A percentile compares a stretch with the other conserved stretches of the same genome.
phyloP scores from a whole-genome alignment of 2,113 vertebrate species.

The Percopsis transmontana region DNA sequence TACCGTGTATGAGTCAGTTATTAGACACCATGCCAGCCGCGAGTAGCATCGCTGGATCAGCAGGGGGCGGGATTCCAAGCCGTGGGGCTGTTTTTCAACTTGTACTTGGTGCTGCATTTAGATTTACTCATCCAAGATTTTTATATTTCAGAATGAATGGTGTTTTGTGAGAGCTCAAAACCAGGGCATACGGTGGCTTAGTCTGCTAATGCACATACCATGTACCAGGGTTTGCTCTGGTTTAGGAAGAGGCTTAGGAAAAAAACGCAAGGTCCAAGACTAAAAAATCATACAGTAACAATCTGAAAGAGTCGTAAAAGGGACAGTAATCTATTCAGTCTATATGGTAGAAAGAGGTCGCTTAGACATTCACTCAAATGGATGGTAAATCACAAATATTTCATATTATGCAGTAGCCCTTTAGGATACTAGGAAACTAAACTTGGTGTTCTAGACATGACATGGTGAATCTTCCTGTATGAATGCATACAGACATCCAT shows the following conservation, averaged over 20 bases:
- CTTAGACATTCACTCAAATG: too few species aligned
- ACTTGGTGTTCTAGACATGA: too few species aligned
- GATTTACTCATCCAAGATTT: slow-evolving; percentile 12
- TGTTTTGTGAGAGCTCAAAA: slow-evolving; percentile 46
- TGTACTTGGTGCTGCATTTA: not conserved
- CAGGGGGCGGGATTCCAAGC: not conserved
- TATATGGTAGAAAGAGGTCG: too few species aligned
- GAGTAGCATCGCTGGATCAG: not conserved
- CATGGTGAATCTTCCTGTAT: too few species aligned
- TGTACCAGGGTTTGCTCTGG: slow-evolving; percentile 35
- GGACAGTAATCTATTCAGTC: too few species aligned
- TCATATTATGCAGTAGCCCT: too few species aligned
- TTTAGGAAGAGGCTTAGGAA: slow-evolving; percentile 27
- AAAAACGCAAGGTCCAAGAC: not conserved
- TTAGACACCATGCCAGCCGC: not conserved
- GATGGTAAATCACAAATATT: too few species aligned
- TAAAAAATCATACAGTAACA: not conserved
- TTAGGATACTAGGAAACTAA: too few species aligned
- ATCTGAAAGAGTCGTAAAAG: not conserved
- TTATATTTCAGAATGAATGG: slow-evolving; percentile 48
- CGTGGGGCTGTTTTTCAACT: not conserved
- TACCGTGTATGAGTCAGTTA: not conserved
- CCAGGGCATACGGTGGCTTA: slow-evolving; percentile 33
- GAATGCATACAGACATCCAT: too few species aligned
- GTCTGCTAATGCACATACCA: slow-evolving; percentile 47